phyloP scores from a whole-genome alignment of 2,113 vertebrate genomes.

The Hippocampus guttulatus region DNA sequence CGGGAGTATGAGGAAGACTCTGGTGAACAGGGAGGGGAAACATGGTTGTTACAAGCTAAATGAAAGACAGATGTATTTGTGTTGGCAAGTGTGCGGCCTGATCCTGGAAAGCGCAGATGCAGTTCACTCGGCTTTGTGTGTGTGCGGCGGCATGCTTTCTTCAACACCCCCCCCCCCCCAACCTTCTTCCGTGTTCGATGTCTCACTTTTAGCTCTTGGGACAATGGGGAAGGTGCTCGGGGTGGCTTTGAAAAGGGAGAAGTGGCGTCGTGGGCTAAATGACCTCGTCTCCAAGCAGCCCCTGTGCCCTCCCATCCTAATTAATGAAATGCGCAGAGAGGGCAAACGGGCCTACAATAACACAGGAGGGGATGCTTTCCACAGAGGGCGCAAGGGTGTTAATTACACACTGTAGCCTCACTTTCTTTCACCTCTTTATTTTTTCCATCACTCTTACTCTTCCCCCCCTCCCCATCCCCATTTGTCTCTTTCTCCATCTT shows the following conservation, averaged over 20 bases:
- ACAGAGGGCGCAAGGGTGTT: conserved; percentile 48
- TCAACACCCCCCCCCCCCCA: conserved; percentile 14
- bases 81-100: conserved; percentile 43
- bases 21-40: conserved; percentile 27
- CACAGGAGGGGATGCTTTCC: conserved; percentile 55
- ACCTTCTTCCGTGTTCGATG: conserved; percentile 48
- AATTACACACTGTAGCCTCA: conserved; percentile 54
- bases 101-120: conserved; percentile 49
- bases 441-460: conserved; percentile 24
- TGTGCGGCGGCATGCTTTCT: conserved; percentile 4
- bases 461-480: conserved; percentile 5
- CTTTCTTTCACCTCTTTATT: conserved; percentile 21
- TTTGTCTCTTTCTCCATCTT: conserved; percentile 37
- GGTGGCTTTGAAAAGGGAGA: conserved; percentile 48
- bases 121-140: conserved; percentile 37
- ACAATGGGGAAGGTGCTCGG: conserved; percentile 52
- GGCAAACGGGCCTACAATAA: conserved; percentile 62
- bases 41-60: conserved; percentile 41
- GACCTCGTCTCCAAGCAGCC: conserved; percentile 55
- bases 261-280: conserved; percentile 63
- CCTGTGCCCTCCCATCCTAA: conserved; percentile 59
- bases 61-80: conserved; percentile 59
- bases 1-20: not conserved
- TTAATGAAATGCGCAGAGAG: conserved; percentile 63
- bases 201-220: conserved; percentile 57